A percentile compares a stretch with the other conserved stretches of the same genome.
phyloP scores from a whole-genome alignment of 2,888 invertebrate genomes.

The Orthosia incerta region DNA sequence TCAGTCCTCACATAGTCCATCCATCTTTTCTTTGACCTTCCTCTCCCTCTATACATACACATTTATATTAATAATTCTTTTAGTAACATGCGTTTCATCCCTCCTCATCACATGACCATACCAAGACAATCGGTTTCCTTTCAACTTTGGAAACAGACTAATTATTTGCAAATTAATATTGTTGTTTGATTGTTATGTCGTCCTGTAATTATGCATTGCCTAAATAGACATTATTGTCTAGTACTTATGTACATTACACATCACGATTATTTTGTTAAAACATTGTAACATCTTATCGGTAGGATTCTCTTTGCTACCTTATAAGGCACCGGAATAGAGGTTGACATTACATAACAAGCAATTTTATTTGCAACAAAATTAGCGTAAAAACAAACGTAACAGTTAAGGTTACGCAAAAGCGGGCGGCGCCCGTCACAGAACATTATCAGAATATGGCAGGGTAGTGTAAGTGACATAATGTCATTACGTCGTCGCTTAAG shows the following conservation, averaged over 20 bases:
- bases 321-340: conserved; percentile 12
- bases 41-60: no score
- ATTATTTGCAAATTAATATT: background rate
- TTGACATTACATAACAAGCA: conserved; percentile 42
- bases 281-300: background rate
- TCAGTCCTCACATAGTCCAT: no score
- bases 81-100: no score
- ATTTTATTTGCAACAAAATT: conserved; percentile 15
- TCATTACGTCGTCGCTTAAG: conserved; percentile 45
- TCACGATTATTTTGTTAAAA: background rate
- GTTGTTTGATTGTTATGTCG: background rate
- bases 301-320: background rate
- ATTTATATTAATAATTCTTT: no score
- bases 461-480: conserved; percentile 17
- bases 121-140: no score
- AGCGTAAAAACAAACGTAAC: conserved; percentile 27
- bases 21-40: no score
- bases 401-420: conserved; percentile 15
- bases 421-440: conserved; percentile 23
- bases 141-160: background rate
- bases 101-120: no score
- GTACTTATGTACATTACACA: no score
- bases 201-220: background rate
- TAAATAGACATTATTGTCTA: background rate
- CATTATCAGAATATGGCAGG: conserved; percentile 8